Conservation (phyloP, 2,888 invertebrate genomes). For the Myathropa florea region DNA sequence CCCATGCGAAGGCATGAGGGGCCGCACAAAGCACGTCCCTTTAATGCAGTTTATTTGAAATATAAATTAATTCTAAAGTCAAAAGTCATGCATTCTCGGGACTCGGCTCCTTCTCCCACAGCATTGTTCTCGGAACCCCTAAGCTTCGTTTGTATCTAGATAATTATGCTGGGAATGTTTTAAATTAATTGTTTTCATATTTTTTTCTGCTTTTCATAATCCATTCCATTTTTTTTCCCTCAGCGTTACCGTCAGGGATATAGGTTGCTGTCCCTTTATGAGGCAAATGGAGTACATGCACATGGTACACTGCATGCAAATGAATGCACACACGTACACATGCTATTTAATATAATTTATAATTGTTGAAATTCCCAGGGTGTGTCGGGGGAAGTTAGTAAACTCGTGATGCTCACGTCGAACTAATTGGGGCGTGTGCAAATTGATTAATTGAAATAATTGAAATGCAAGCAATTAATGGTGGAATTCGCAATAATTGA, state of each 20-base stretch:
- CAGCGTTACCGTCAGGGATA: neutral
- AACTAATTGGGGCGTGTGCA: neutral
- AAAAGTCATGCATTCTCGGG: constrained; percentile 1
- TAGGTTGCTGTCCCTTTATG: neutral
- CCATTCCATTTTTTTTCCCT: neutral
- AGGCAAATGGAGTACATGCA: neutral
- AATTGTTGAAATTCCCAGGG: neutral
- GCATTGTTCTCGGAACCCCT: neutral
- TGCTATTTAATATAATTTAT: neutral
- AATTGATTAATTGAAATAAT: neutral
- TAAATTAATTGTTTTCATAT: constrained; percentile 5
- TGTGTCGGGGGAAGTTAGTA: neutral
- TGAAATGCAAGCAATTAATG: neutral
- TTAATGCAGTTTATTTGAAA: constrained; percentile 14
- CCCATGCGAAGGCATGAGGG: neutral
- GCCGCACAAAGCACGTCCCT: neutral
- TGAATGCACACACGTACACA: neutral
- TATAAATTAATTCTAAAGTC: constrained; percentile 27
- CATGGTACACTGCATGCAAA: neutral
- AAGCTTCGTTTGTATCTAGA: neutral
- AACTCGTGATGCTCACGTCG: neutral
- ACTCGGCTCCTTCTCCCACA: neutral
- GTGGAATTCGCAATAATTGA: neutral
- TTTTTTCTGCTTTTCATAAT: neutral
- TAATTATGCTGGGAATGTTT: constrained; percentile 24